Evolutionary conservation across 2,888 invertebrate species (phyloP).

Genomic region (Eucera pruinosa): DNA sequence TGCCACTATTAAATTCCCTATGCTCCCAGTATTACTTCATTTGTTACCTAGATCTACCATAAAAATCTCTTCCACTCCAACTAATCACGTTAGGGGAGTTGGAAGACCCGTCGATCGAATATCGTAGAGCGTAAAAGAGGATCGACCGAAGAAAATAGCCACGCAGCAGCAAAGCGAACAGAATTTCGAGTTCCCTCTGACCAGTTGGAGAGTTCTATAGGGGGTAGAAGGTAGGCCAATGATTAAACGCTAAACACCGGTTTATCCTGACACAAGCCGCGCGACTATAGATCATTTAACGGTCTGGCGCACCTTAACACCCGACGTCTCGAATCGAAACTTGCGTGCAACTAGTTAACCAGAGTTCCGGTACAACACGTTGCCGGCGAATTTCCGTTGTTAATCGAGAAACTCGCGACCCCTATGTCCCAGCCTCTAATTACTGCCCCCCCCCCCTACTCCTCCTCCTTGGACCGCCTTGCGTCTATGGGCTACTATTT

Average conservation of each 20-base stretch:
- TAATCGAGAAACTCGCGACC: conserved; percentile 48
- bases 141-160: conserved; percentile 9
- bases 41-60: too few relatives aligned
- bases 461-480: too few relatives aligned
- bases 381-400: conserved; percentile 32
- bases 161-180: conserved; percentile 12
- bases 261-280: conserved; percentile 19
- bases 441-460: too few relatives aligned
- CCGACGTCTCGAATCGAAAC: conserved; percentile 52
- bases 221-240: neutral
- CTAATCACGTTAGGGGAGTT: neutral
- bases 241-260: conserved; percentile 38
- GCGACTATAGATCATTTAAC: conserved; percentile 41
- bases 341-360: conserved; percentile 50
- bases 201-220: neutral
- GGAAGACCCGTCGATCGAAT: neutral
- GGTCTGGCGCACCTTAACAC: conserved; percentile 36
- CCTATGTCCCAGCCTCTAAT: conserved; percentile 37
- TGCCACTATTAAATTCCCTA: too few relatives aligned
- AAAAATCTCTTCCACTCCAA: too few relatives aligned
- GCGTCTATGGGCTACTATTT: neutral
- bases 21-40: too few relatives aligned
- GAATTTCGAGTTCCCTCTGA: conserved; percentile 14
- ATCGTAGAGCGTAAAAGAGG: neutral
- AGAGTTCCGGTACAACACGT: conserved; percentile 27